phyloP scores from a whole-genome alignment of 53 echinoderm and acorn worm species.

The Luidia sarsii region DNA sequence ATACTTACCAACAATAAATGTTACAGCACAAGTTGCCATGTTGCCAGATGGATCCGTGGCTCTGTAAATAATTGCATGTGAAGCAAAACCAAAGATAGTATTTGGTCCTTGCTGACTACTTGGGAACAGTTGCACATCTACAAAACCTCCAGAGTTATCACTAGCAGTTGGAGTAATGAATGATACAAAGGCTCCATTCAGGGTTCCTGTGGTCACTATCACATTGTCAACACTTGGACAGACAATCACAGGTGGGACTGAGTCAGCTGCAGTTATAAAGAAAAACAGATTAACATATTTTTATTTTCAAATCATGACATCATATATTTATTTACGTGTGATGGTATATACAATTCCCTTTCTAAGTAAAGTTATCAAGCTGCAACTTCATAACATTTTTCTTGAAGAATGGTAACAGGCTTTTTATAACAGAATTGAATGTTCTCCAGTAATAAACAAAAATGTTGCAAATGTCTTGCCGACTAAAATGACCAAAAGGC shows the following conservation, averaged over 20 bases:
- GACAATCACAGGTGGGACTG: conserved; percentile 21
- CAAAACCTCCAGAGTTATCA: background rate
- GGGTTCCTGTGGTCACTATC: background rate
- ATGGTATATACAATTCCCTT: no score
- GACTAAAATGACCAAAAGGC: no score
- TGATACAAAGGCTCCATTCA: background rate
- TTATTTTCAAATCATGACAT: no score
- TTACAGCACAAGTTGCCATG: no score
- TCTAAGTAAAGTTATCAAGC: no score
- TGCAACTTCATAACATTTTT: no score
- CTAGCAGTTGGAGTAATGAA: background rate
- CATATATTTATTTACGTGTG: no score
- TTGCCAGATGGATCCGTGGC: background rate
- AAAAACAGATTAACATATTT: conserved; percentile 3
- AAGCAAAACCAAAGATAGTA: background rate
- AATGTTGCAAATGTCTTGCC: no score
- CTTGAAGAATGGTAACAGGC: no score
- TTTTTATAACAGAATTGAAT: no score
- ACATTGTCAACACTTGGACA: background rate
- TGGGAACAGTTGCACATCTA: background rate
- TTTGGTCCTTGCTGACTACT: background rate
- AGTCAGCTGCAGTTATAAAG: conserved; percentile 26
- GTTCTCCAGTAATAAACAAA: no score
- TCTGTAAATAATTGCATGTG: background rate
- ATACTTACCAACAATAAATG: no score